Evolutionary conservation across 2,888 invertebrate genomes (phyloP).

Genomic region (Sarcophaga subvicina): DNA sequence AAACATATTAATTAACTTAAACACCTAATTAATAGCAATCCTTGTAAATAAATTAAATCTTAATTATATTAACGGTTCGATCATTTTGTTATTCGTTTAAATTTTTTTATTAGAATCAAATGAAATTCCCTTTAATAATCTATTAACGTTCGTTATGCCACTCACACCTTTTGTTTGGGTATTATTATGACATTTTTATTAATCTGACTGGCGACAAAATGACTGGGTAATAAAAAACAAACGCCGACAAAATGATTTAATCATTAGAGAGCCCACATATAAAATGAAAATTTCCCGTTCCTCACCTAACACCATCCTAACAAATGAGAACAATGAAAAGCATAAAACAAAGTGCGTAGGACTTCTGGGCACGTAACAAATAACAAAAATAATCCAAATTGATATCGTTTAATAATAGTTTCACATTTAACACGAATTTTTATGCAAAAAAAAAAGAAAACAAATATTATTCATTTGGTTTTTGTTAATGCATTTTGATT

Average conservation of each 20-base stretch:
- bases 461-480: background rate
- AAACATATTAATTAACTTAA: no score
- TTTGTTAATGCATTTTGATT: background rate
- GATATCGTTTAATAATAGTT: background rate
- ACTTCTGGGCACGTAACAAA: background rate
- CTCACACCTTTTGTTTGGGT: background rate
- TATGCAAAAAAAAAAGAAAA: background rate
- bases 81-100: no score
- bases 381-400: background rate
- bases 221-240: slow-evolving; percentile 12
- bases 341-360: background rate
- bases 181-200: slow-evolving; percentile 10
- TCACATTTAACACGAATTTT: background rate
- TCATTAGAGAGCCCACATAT: background rate
- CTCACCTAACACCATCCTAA: background rate
- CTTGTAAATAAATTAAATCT: no score
- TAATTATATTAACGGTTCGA: no score
- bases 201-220: slow-evolving; percentile 17
- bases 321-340: no score
- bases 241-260: background rate
- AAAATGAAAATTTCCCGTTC: background rate
- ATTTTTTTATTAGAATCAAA: background rate
- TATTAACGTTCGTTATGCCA: background rate
- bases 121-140: background rate
- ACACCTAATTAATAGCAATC: no score